phyloP scores from a whole-genome alignment of 2,888 invertebrate genomes.

The Sisyra terminalis region DNA sequence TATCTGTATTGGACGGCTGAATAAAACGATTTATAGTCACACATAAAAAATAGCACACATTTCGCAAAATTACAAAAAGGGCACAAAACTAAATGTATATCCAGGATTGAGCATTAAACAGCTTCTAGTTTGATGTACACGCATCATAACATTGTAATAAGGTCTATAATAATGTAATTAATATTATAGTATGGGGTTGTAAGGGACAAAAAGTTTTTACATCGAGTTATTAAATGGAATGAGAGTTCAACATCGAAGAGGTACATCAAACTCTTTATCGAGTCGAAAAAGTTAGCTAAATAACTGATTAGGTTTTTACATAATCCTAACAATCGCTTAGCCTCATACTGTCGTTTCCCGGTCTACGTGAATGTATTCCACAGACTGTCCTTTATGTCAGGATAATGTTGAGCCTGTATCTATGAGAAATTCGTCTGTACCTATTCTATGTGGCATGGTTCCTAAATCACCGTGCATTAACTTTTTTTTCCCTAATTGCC shows the following conservation, averaged over 20 bases:
- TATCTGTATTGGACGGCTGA: constrained; percentile 1
- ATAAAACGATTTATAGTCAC: background rate
- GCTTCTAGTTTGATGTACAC: background rate
- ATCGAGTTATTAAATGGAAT: too few relatives aligned
- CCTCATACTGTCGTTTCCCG: constrained; percentile 82
- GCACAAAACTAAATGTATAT: background rate
- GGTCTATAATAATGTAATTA: too few relatives aligned
- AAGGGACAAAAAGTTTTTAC: too few relatives aligned
- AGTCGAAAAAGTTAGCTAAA: background rate
- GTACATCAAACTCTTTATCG: background rate
- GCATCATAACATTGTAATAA: too few relatives aligned
- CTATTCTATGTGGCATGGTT: constrained; percentile 29
- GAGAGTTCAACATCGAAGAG: too few relatives aligned
- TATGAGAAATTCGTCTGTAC: constrained; percentile 53
- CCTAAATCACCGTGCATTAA: constrained; percentile 21
- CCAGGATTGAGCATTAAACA: constrained; percentile 4
- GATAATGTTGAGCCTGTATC: constrained; percentile 44
- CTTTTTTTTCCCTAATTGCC: constrained; percentile 33
- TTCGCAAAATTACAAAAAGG: background rate
- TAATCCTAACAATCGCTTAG: constrained; percentile 12
- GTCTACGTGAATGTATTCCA: constrained; percentile 86
- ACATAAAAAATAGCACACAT: background rate
- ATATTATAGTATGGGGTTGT: too few relatives aligned
- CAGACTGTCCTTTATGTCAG: constrained; percentile 81
- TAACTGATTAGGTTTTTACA: background rate